A percentile compares a stretch with the other conserved stretches of the same genome.
phyloP scores from a whole-genome alignment of 2,797 vertebrate genomes.

The Threskiornis aethiopicus region DNA sequence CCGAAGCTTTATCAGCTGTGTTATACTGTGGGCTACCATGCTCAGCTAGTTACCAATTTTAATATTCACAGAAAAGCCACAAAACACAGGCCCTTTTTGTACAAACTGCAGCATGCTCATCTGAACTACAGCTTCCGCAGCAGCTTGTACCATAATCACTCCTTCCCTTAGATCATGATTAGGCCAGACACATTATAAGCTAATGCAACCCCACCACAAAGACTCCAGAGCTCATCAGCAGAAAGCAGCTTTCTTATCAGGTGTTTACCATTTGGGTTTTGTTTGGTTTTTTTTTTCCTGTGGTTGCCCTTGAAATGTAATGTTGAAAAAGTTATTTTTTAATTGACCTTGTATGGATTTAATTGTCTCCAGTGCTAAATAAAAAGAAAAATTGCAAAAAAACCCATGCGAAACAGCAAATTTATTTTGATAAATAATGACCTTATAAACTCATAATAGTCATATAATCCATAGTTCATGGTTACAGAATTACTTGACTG shows the following conservation, averaged over 20 bases:
- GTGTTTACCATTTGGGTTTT: neutral
- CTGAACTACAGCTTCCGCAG: neutral
- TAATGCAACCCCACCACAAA: neutral
- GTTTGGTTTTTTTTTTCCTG: neutral
- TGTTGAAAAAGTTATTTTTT: neutral
- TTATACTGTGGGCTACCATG: neutral
- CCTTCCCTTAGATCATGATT: neutral
- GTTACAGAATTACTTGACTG: neutral
- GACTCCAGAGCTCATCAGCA: neutral
- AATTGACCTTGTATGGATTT: neutral
- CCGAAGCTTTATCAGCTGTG: neutral
- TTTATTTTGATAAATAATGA: neutral
- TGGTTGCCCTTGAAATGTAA: neutral
- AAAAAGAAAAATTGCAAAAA: neutral
- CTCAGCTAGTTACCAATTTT: neutral
- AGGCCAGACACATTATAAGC: neutral
- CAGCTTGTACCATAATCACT: neutral
- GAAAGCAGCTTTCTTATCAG: neutral
- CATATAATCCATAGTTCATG: neutral
- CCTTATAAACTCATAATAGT: neutral
- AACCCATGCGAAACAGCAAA: neutral
- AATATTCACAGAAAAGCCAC: neutral
- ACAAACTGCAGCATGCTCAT: neutral
- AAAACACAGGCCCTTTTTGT: neutral
- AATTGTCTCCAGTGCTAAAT: neutral